Evolutionary conservation across 30 jellyfish, hydroid and myxozoan species (phyloP).

Genomic region (Phacellophora camtschatica): DNA sequence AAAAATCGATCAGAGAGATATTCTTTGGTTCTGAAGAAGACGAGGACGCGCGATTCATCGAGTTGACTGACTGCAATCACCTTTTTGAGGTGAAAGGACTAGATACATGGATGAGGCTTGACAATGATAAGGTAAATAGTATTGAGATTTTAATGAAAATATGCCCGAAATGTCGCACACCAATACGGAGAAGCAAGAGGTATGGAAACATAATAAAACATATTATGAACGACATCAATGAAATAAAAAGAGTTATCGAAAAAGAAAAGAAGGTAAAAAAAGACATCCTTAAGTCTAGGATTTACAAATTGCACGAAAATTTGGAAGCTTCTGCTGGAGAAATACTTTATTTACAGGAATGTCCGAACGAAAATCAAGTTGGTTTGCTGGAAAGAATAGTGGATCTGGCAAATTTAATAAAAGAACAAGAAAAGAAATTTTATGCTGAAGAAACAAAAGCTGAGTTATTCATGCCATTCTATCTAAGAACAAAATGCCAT

Average conservation of each 20-base stretch:
- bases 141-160: background rate
- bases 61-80: slow-evolving; percentile 4
- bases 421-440: too few species aligned
- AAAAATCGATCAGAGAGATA: background rate
- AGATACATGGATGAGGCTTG: slow-evolving; percentile 34
- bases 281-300: background rate
- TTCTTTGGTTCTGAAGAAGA: slow-evolving; percentile 27
- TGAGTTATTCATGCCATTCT: too few species aligned
- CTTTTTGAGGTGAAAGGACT: slow-evolving; percentile 25
- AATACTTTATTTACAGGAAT: too few species aligned
- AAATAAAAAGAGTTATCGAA: background rate
- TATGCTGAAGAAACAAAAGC: too few species aligned
- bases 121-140: background rate
- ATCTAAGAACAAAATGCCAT: too few species aligned
- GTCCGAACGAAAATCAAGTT: background rate
- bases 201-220: slow-evolving; percentile 17
- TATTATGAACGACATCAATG: background rate
- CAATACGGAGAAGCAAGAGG: slow-evolving; percentile 1
- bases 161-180: slow-evolving; percentile 48
- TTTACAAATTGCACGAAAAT: background rate
- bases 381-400: background rate
- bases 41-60: slow-evolving; percentile 1
- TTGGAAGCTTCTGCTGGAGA: too few species aligned
- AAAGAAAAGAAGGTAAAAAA: background rate
- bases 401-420: background rate